A percentile compares a stretch with the other conserved stretches of the same genome.
These are phyloP conservation scores for Pseudorhombus dupliciocellatus DNA, from an alignment of 2,113 vertebrate genomes.

Conservation along the genomic window DNA sequence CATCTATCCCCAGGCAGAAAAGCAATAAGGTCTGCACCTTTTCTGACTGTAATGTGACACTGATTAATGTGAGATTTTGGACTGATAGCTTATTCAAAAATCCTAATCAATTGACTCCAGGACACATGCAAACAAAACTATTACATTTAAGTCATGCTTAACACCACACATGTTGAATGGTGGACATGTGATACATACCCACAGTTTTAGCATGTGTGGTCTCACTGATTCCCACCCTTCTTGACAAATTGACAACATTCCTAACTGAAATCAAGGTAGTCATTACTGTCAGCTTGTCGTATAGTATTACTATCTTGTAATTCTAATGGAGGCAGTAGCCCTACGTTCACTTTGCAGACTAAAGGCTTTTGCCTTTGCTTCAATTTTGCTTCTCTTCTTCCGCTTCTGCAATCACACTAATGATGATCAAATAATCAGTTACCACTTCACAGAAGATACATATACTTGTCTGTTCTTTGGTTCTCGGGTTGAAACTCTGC, in stretches of 20 bases:
- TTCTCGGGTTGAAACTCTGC: too few species aligned
- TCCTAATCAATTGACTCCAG: not conserved
- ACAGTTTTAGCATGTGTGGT: constrained; percentile 12
- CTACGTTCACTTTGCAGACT: not conserved
- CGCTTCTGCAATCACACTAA: not conserved
- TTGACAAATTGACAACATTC: constrained; percentile 38
- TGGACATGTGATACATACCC: not conserved
- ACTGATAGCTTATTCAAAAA: not conserved
- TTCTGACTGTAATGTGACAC: too few species aligned
- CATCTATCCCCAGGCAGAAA: too few species aligned
- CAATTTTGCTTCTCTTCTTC: not conserved
- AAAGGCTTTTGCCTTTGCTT: too few species aligned
- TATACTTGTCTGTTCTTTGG: too few species aligned
- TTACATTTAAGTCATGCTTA: not conserved
- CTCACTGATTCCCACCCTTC: not conserved
- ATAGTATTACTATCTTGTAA: not conserved
- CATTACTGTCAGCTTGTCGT: constrained; percentile 42
- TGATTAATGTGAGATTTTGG: too few species aligned
- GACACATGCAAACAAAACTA: not conserved
- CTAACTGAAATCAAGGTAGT: constrained; percentile 19
- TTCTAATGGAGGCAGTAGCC: not conserved
- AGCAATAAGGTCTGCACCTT: too few species aligned
- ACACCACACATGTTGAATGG: not conserved
- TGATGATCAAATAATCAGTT: not conserved
- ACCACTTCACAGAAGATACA: not conserved